These are phyloP conservation scores for Pavo muticus DNA, from an alignment of 2,113 vertebrate species.

Conservation along the genomic window DNA sequence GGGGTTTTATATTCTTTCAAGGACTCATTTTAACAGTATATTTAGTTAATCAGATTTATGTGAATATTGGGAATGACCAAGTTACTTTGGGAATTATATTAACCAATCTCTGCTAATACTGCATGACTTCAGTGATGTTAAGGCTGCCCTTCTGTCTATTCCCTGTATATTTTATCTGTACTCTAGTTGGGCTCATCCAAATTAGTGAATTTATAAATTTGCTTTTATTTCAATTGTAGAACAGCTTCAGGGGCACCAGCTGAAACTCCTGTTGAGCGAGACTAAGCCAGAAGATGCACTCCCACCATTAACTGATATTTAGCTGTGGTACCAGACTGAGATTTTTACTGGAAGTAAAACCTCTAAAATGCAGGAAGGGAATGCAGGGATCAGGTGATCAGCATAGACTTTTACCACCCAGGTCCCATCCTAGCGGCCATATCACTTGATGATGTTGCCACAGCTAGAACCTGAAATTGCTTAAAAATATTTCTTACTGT, in stretches of 20 bases:
- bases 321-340: not conserved
- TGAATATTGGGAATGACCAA: not conserved
- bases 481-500: not conserved
- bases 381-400: not conserved
- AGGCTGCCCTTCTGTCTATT: not conserved
- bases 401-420: not conserved
- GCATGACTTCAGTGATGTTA: not conserved
- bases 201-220: not conserved
- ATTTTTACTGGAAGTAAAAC: not conserved
- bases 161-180: not conserved
- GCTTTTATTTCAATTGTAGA: not conserved
- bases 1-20: not conserved
- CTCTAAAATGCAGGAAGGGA: not conserved
- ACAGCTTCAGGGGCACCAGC: not conserved
- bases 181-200: not conserved
- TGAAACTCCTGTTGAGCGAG: fast-evolving
- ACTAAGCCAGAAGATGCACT: not conserved
- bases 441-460: not conserved
- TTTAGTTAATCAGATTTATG: not conserved
- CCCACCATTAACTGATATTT: not conserved
- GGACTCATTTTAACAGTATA: not conserved
- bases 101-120: not conserved
- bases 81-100: not conserved
- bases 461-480: not conserved
- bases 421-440: not conserved